phyloP scores from a whole-genome alignment of 1,140 invertebrate species.

The Scaptomyza montana region DNA sequence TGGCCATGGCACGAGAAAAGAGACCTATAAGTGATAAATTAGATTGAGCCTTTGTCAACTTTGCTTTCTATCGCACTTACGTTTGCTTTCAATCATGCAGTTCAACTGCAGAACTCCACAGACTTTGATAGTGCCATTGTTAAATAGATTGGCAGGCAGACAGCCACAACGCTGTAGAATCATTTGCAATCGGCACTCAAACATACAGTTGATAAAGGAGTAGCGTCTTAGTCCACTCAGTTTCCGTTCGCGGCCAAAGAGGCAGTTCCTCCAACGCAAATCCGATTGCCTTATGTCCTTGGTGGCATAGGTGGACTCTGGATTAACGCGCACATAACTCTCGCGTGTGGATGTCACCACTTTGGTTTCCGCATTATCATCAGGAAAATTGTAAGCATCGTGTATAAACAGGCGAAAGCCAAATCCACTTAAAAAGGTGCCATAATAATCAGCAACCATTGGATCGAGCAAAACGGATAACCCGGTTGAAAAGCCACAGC shows the following conservation, averaged over 20 bases:
- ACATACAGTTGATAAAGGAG: constrained; percentile 87
- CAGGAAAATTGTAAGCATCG: constrained; percentile 86
- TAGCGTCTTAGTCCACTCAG: constrained; percentile 84
- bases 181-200: constrained; percentile 84
- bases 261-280: constrained; percentile 85
- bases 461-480: constrained; percentile 85
- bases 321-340: constrained; percentile 86
- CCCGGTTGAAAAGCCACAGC: constrained; percentile 87
- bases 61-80: constrained; percentile 36
- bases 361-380: constrained; percentile 85
- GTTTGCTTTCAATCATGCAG: constrained; percentile 66
- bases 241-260: constrained; percentile 85
- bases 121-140: constrained; percentile 78
- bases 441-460: constrained; percentile 84
- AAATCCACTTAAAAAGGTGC: constrained; percentile 78
- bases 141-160: constrained; percentile 85
- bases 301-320: constrained; percentile 86
- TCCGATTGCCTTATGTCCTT: constrained; percentile 84
- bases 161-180: constrained; percentile 85
- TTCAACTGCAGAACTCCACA: constrained; percentile 58
- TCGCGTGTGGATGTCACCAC: constrained; percentile 85
- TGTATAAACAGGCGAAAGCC: constrained; percentile 85
- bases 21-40: constrained; percentile 35
- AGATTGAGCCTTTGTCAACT: too few species aligned
- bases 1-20: constrained; percentile 66